These are phyloP conservation scores for Metallyticus violacea DNA, from an alignment of 2,888 invertebrate species.

Conservation along the genomic window DNA sequence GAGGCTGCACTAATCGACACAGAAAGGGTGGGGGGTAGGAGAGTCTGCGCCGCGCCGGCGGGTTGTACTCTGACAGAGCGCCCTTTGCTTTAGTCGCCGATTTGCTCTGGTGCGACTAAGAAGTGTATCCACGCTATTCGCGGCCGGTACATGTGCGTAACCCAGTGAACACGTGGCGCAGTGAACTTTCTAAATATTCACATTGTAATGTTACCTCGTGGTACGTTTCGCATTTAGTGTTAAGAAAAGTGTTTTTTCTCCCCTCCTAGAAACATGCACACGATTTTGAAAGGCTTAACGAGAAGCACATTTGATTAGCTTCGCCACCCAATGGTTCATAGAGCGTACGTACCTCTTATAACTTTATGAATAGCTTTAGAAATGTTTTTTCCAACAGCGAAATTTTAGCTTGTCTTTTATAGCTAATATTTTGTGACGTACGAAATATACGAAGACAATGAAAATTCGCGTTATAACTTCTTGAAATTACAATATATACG, in stretches of 20 bases:
- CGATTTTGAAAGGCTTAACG: neutral
- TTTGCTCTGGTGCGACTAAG: neutral
- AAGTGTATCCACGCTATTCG: neutral
- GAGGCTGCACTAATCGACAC: neutral
- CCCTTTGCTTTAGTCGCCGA: neutral
- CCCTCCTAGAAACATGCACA: neutral
- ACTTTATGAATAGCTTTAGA: neutral
- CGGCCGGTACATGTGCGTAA: neutral
- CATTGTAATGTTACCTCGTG: neutral
- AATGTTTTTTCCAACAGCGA: neutral
- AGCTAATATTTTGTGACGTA: too few species aligned
- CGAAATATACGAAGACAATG: too few species aligned
- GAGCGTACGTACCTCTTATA: neutral
- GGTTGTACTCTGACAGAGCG: neutral
- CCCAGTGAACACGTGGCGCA: neutral
- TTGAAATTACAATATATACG: too few species aligned
- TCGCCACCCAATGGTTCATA: neutral
- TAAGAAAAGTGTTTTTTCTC: neutral
- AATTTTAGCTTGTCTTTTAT: too few species aligned
- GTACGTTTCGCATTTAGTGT: neutral
- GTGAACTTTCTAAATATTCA: neutral
- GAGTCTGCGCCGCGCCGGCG: neutral
- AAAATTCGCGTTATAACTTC: too few species aligned
- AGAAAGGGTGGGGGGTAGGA: neutral
- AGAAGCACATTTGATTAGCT: neutral